These are phyloP conservation scores for Tipula lateralis DNA, from an alignment of 2,888 invertebrate species.

Conservation along the genomic window DNA sequence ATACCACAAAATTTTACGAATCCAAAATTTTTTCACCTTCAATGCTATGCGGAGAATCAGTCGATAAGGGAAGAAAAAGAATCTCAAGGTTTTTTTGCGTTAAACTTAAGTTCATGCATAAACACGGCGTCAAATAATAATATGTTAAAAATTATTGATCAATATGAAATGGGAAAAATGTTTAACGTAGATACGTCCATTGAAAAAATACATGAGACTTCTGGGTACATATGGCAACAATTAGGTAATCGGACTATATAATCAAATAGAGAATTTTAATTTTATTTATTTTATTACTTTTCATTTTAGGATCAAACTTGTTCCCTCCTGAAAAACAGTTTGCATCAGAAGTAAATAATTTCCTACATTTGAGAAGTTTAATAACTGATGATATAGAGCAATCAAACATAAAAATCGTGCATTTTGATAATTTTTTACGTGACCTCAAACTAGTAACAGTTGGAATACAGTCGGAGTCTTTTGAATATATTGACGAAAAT, in stretches of 20 bases:
- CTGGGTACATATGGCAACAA: constrained; percentile 41
- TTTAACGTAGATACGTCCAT: neutral
- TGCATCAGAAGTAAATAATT: constrained; percentile 37
- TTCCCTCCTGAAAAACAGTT: constrained; percentile 36
- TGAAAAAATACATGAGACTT: constrained; percentile 32
- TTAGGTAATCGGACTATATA: constrained; percentile 34
- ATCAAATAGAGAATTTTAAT: neutral
- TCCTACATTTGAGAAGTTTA: constrained; percentile 37
- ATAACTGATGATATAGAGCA: neutral
- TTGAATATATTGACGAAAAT: constrained; percentile 49
- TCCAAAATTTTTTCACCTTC: neutral
- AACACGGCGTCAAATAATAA: neutral
- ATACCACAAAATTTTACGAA: neutral
- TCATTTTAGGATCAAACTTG: neutral
- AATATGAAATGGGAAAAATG: neutral
- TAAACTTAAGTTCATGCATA: neutral
- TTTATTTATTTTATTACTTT: neutral
- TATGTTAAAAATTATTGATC: neutral
- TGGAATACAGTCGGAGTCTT: constrained; percentile 57
- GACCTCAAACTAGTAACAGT: constrained; percentile 46
- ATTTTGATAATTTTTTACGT: constrained; percentile 28
- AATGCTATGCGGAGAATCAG: neutral
- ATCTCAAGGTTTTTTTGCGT: neutral
- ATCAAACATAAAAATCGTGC: constrained; percentile 3
- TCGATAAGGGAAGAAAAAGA: neutral